Evolutionary conservation across 2,888 invertebrate species (phyloP), one percentile per base, ranked within the genome.

Genomic region (Hanleya hanleyi): DNA sequence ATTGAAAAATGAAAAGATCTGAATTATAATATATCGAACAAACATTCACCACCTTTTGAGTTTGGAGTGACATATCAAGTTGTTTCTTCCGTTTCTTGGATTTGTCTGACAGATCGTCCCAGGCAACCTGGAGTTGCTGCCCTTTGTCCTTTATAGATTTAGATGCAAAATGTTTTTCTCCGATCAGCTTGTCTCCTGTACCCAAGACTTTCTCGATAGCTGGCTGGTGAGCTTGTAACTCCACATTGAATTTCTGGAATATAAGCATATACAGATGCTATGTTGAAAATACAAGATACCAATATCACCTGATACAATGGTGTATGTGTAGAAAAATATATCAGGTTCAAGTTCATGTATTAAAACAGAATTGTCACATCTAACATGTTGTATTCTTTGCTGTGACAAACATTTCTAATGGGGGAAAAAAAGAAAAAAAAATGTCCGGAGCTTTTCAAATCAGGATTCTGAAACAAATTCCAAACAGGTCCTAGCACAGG

Each of bases 191-290:
- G 70, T 94, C 92, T 0, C 97, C 98, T n/a, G 94, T 94, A n/a
- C 93, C 93, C 66, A 97, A 89, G 2, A 96, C 95, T 83, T 95
- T 94, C 82, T 95, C 95, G 65, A 98, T 95, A 90, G 95, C 94
- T 0, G 96, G 95, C 82, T 95, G 93, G 87, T 99, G 95, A 0
- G 96, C 97, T 37, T 92, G 92, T 75, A 99, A 94, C 92, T 98
- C 99, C 0, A 95, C 95, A 84, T 95, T 95, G 75, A 99, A 92
- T 91, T 99, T 97, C 91, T 94, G n/a, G n/a, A n/a, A n/a, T n/a
- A n/a, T n/a, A n/a, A n/a, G n/a, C n/a, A n/a, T n/a, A n/a, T n/a
- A n/a, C n/a, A n/a, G n/a, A n/a, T n/a, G n/a, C n/a, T n/a, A n/a
- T n/a, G n/a, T n/a, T n/a, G n/a, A n/a, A n/a, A n/a, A n/a, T n/a